These are phyloP conservation scores for Centroberyx gerrardi DNA, from an alignment of 2,797 vertebrate species.

Conservation along the genomic window DNA sequence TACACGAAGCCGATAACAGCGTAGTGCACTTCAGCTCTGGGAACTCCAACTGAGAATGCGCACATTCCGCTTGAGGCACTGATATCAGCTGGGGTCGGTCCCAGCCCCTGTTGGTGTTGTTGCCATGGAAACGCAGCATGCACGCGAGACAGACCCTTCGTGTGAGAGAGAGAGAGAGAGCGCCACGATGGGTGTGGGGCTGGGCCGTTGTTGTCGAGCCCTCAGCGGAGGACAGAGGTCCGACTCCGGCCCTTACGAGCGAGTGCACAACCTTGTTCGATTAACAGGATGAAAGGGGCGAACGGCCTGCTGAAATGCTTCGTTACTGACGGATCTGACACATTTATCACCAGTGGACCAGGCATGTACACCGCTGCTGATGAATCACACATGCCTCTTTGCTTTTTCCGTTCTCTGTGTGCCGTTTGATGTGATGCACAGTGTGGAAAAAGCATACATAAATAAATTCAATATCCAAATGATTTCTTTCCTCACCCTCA, in stretches of 20 bases:
- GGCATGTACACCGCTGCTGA: background rate
- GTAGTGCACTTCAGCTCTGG: constrained; percentile 14
- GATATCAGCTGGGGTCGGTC: constrained; percentile 20
- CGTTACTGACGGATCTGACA: background rate
- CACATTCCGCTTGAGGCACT: constrained; percentile 27
- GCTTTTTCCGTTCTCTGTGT: background rate
- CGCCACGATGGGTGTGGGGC: constrained; percentile 27
- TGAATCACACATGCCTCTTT: background rate
- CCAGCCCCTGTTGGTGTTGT: constrained; percentile 67
- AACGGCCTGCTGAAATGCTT: background rate
- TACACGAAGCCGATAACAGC: background rate
- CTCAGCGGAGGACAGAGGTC: constrained; percentile 20
- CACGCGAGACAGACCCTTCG: constrained; percentile 1
- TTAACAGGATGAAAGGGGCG: background rate
- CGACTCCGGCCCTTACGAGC: constrained; percentile 12
- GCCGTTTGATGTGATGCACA: background rate
- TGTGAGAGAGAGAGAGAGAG: constrained; percentile 32
- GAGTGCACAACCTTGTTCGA: constrained; percentile 3
- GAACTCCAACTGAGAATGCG: constrained; percentile 22
- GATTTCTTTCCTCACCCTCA: constrained; percentile 9
- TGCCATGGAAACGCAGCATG: constrained; percentile 72
- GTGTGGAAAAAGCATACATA: background rate
- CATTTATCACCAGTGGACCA: background rate
- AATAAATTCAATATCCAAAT: background rate
- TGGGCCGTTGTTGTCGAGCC: constrained; percentile 8